phyloP scores from a whole-genome alignment of 1,140 invertebrate species.

The Steinernema khuongi region DNA sequence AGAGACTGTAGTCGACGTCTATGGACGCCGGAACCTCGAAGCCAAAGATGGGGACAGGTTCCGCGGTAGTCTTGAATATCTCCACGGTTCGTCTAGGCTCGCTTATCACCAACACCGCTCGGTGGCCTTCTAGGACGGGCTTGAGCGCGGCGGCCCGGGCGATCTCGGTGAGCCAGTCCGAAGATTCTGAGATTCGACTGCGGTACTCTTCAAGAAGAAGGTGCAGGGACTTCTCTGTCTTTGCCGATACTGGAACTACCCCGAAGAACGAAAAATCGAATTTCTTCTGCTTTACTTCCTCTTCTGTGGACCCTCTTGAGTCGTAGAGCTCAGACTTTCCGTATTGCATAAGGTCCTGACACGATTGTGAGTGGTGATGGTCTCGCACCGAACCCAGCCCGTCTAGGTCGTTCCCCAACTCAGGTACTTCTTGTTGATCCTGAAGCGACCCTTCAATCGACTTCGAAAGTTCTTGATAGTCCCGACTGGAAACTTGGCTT shows the following conservation, averaged over 20 bases:
- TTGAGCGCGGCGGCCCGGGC: not conserved
- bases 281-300: not conserved
- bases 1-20: not conserved
- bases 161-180: not conserved
- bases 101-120: not conserved
- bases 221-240: conserved; percentile 32
- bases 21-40: not conserved
- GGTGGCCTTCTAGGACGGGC: not conserved
- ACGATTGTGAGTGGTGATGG: not conserved
- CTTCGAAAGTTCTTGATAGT: not conserved
- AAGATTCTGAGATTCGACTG: not conserved
- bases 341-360: not conserved
- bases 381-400: not conserved
- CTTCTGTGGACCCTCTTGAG: not conserved
- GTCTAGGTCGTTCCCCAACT: not conserved
- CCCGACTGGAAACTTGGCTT: not conserved
- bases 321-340: not conserved
- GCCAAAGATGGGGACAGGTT: not conserved
- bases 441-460: conserved; percentile 8
- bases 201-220: conserved; percentile 15
- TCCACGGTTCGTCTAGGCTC: not conserved
- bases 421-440: not conserved
- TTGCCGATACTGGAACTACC: conserved; percentile 36
- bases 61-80: not conserved
- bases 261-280: not conserved